Evolutionary conservation across 2,113 vertebrate species (phyloP).

Genomic region (Sander vitreus): DNA sequence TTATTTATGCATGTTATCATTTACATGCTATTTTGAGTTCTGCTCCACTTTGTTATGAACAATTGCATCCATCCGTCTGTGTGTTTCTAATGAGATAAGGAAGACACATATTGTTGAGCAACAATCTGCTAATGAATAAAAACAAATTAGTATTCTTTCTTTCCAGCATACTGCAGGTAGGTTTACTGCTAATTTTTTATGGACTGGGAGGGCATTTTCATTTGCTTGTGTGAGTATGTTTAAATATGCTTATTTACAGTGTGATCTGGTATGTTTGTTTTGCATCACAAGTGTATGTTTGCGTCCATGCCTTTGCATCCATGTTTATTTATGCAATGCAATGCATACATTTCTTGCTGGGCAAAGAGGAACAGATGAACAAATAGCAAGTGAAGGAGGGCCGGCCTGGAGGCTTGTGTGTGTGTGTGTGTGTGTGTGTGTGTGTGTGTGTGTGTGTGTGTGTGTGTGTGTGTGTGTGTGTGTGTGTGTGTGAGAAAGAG

Average conservation of each 20-base stretch:
- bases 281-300: conserved; percentile 23
- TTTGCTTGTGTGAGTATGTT: conserved; percentile 36
- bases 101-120: conserved; percentile 31
- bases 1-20: conserved; percentile 38
- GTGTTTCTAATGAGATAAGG: conserved; percentile 42
- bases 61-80: conserved; percentile 42
- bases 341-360: conserved; percentile 61
- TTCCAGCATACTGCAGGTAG: not conserved
- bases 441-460: not conserved
- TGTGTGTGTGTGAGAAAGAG: not conserved
- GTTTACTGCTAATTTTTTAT: conserved; percentile 17
- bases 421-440: not conserved
- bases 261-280: conserved; percentile 41
- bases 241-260: conserved; percentile 50
- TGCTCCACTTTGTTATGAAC: conserved; percentile 22
- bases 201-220: conserved; percentile 14
- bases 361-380: conserved; percentile 62
- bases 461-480: conserved; percentile 10
- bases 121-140: conserved; percentile 37
- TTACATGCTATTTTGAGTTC: not conserved
- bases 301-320: not conserved
- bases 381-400: conserved; percentile 47
- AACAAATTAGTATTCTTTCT: conserved; percentile 31
- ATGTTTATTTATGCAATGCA: conserved; percentile 53
- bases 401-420: conserved; percentile 22